Evolutionary conservation across 2,888 invertebrate species (phyloP).

Genomic region (Leptopilina syphax): DNA sequence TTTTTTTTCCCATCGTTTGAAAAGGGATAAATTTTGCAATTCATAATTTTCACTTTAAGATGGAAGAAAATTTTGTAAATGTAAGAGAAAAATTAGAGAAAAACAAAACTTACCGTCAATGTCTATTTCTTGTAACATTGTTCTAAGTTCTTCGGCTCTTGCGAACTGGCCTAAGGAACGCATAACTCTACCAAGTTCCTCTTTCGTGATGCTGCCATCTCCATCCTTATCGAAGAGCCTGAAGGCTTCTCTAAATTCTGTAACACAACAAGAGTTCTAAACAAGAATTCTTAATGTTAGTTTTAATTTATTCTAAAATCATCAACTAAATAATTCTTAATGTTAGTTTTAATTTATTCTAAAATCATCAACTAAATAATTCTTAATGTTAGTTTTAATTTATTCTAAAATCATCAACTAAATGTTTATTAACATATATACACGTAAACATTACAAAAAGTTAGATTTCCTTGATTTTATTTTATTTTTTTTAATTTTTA

Average conservation of each 20-base stretch:
- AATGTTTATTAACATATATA: too few relatives aligned
- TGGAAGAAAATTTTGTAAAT: neutral
- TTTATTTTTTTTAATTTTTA: too few relatives aligned
- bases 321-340: neutral
- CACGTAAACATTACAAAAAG: too few relatives aligned
- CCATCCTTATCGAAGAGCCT: slow-evolving; percentile 92
- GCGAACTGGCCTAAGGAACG: slow-evolving; percentile 92
- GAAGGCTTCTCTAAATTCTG: slow-evolving; percentile 92
- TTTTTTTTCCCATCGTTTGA: neutral
- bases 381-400: neutral
- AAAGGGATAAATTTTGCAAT: neutral
- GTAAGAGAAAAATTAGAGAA: neutral
- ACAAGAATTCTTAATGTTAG: neutral
- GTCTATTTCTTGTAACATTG: slow-evolving; percentile 91
- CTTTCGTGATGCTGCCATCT: slow-evolving; percentile 92
- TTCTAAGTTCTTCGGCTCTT: slow-evolving; percentile 89
- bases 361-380: too few relatives aligned
- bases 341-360: neutral
- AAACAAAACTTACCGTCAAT: slow-evolving; percentile 81
- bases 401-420: neutral
- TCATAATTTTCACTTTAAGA: neutral
- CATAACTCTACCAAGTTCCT: slow-evolving; percentile 91
- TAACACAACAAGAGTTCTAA: slow-evolving; percentile 54
- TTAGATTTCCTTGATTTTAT: too few relatives aligned
- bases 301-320: neutral